Evolutionary conservation across 2,888 invertebrate genomes (phyloP), one percentile per base, ranked within the genome.

Genomic region (Apodemia hepburni): DNA sequence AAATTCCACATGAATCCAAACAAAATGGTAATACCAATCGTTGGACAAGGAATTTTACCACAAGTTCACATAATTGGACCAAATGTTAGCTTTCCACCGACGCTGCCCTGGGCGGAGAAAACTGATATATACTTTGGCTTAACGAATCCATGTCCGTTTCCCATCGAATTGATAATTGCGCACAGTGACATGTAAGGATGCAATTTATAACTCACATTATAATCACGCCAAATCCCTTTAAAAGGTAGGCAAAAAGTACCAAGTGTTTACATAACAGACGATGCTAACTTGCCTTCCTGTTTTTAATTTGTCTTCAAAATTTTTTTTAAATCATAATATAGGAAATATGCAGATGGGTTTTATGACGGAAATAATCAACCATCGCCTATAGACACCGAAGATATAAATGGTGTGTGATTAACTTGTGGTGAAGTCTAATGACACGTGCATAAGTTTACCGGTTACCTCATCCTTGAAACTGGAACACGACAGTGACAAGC

Each of bases 81-180:
- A 0, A 79, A 79, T 6, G 82, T 95, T 38, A 82, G 78, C 65
- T 96, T 96, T 77, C 85, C 92, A 5, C 93, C 95, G 0, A 91
- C 93, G 1, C 77, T 95, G 63, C 95, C 95, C 0, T 94, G 94
- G 86, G 89, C 93, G 18, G 80, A 85, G 54, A 91, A 92, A 3
- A 91, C 92, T n/a, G 93, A 93, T 60, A 86, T 92, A 66, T 92
- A 85, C 67, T 92, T 96, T 65, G 87, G 91, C 4, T 77, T 96
- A 7, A 92, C 92, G 64, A 96, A 96, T 77, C 92, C 92, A 0
- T 94, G 94, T 66, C 79, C 87, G 5, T 94, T 94, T 78, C 94
- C 95, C 0, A 87, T 96, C 22, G 95, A 96, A 80, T 85, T 95
- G 59, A 94, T 94, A 74, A 93, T 95, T 79, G 84, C 94, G 18